These are phyloP conservation scores for Acanthornis magna DNA, from an alignment of 2,797 vertebrate species.

Conservation along the genomic window DNA sequence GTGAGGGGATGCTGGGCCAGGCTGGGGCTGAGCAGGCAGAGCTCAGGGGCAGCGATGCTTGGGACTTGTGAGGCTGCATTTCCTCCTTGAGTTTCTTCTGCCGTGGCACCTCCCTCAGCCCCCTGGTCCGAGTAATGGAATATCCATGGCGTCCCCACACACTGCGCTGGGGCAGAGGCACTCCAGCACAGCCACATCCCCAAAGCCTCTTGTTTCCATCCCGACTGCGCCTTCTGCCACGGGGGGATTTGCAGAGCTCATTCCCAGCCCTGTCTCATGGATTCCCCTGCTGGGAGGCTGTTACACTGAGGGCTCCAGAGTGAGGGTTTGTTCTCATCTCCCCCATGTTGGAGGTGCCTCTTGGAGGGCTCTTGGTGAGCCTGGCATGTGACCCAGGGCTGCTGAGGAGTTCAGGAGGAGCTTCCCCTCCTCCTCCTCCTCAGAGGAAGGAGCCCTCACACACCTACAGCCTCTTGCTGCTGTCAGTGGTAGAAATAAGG, in stretches of 20 bases:
- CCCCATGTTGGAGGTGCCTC: neutral
- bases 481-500: neutral
- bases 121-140: neutral
- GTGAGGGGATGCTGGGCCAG: neutral
- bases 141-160: fast-evolving
- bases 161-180: neutral
- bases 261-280: conserved; percentile 14
- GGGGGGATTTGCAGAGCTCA: neutral
- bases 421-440: neutral
- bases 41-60: neutral
- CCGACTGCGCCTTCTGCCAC: neutral
- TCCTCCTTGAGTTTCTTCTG: neutral
- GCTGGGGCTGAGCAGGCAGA: neutral
- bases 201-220: neutral
- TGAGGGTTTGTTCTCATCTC: neutral
- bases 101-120: neutral
- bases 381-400: neutral
- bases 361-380: neutral
- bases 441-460: neutral
- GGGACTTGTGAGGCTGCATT: neutral
- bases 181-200: neutral
- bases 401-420: neutral
- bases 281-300: neutral
- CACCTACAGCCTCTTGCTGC: neutral
- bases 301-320: neutral